A percentile compares a stretch with the other conserved stretches of the same genome.
Conservation (phyloP, 92 coral and sea anemone genomes). For the Parazoanthus swiftii region DNA sequence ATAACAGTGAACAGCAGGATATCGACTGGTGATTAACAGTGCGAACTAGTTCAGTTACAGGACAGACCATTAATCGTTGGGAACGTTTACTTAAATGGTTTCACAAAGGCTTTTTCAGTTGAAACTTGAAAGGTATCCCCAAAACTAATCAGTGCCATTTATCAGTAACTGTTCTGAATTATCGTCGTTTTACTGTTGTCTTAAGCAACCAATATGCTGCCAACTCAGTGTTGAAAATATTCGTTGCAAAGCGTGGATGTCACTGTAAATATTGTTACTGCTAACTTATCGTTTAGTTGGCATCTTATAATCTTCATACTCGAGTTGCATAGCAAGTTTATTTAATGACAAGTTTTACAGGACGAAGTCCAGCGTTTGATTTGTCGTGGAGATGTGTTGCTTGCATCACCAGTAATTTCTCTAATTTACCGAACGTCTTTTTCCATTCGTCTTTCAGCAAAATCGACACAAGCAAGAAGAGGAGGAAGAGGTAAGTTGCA, state of each 20-base stretch:
- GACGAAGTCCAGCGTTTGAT: not conserved
- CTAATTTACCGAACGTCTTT: not conserved
- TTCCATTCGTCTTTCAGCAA: conserved; percentile 15
- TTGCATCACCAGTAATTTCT: not conserved
- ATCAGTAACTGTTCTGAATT: not conserved
- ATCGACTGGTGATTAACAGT: not conserved
- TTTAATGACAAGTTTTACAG: no score
- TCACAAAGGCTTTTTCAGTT: not conserved
- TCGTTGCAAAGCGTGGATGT: not conserved
- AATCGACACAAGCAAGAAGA: not conserved
- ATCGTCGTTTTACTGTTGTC: not conserved
- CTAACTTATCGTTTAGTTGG: no score
- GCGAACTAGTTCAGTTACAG: not conserved
- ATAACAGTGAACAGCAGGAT: not conserved
- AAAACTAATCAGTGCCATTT: not conserved
- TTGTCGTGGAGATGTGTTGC: not conserved
- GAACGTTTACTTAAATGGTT: not conserved
- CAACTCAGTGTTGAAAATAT: not conserved
- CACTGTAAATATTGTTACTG: no score
- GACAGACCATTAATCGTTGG: not conserved
- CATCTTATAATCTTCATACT: not conserved
- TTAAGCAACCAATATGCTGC: not conserved
- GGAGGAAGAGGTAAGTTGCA: conserved; percentile 22
- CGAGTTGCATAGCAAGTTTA: not conserved
- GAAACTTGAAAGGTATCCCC: no score